phyloP scores from a whole-genome alignment of 2,888 invertebrate species.

The Ormyrus labotus region DNA sequence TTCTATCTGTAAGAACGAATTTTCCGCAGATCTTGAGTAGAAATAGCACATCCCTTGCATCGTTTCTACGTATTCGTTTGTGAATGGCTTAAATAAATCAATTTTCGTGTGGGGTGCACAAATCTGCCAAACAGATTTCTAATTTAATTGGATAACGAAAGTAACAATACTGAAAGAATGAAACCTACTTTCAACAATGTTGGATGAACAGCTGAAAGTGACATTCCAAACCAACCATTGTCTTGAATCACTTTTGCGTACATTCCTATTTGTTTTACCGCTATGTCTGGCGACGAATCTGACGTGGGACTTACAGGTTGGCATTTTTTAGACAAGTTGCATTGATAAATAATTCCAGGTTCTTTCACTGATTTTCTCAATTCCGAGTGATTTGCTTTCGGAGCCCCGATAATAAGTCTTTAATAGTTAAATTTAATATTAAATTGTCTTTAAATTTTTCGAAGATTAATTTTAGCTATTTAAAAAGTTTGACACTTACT shows the following conservation, averaged over 20 bases:
- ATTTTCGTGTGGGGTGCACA: constrained; percentile 66
- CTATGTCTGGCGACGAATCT: constrained; percentile 21
- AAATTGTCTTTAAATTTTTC: neutral
- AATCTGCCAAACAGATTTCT: constrained; percentile 58
- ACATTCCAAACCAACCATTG: constrained; percentile 77
- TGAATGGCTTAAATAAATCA: constrained; percentile 50
- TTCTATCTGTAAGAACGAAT: constrained; percentile 30
- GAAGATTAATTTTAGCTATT: constrained; percentile 9
- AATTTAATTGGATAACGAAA: neutral
- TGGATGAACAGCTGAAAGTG: constrained; percentile 75
- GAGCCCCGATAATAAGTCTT: constrained; percentile 78
- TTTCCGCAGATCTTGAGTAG: constrained; percentile 1
- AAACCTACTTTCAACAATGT: constrained; percentile 66
- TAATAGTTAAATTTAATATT: constrained; percentile 16
- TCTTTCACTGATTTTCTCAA: constrained; percentile 68
- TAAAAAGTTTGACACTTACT: constrained; percentile 34
- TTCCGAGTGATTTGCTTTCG: constrained; percentile 77
- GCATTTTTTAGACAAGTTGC: constrained; percentile 62
- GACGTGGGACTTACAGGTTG: constrained; percentile 20
- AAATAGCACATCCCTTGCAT: constrained; percentile 68
- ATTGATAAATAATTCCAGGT: constrained; percentile 79
- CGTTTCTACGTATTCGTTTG: constrained; percentile 48
- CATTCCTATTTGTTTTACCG: constrained; percentile 46
- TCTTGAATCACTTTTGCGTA: constrained; percentile 69
- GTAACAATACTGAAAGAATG: neutral